These are phyloP conservation scores for Drosophila demipolita DNA, from an alignment of 2,888 invertebrate species.

Conservation along the genomic window DNA sequence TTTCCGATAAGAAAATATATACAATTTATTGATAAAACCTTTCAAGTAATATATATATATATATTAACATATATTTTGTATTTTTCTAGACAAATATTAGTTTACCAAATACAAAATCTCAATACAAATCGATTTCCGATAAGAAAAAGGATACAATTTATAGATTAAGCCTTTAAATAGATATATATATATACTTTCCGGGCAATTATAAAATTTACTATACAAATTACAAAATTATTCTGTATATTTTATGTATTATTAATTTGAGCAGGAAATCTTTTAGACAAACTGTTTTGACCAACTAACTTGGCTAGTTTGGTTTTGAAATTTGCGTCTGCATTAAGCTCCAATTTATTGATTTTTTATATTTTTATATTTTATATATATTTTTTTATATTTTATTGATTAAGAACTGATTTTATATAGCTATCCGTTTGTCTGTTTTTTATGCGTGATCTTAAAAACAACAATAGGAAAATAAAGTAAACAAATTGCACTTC, in stretches of 20 bases:
- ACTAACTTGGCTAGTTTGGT: neutral
- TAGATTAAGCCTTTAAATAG: neutral
- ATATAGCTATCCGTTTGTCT: no score
- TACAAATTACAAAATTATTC: neutral
- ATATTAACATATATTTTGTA: no score
- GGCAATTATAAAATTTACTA: neutral
- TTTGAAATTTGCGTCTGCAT: rapidly evolving
- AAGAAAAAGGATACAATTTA: neutral
- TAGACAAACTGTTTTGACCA: neutral
- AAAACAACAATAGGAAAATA: neutral
- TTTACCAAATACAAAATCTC: no score
- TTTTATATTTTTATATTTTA: no score
- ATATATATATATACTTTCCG: neutral
- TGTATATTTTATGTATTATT: neutral
- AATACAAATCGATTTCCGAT: neutral
- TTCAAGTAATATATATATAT: no score
- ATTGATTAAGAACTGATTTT: neutral
- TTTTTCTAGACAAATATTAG: no score
- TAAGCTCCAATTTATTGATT: neutral
- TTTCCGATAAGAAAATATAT: no score
- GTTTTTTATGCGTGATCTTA: no score
- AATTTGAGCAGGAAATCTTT: neutral
- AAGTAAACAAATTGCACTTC: no score
- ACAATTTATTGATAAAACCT: no score
- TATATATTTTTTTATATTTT: neutral